Percentiles rank a stretch among this genome's conserved stretches.
Conservation (phyloP, 92 coral and sea anemone genomes). For the Parazoanthus swiftii region DNA sequence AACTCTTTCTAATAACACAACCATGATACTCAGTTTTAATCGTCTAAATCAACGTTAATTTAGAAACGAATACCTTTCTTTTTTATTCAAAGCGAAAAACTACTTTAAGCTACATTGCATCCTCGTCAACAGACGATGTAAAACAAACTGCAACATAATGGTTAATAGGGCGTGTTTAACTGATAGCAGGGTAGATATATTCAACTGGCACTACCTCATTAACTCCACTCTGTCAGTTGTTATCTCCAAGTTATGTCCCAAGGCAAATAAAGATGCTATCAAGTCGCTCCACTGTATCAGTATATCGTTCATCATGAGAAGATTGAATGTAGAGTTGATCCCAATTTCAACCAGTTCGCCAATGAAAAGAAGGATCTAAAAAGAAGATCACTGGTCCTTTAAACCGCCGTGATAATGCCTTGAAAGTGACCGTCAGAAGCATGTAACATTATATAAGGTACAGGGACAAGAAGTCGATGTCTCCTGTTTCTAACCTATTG, state of each 20-base stretch:
- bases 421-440: background rate
- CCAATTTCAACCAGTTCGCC: conserved; percentile 54
- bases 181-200: background rate
- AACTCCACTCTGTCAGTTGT: conserved; percentile 58
- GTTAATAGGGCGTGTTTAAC: background rate
- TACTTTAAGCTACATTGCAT: no score
- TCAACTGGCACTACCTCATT: conserved; percentile 48
- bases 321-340: background rate
- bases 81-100: no score
- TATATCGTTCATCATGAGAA: conserved; percentile 50
- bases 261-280: conserved; percentile 67
- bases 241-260: conserved; percentile 79
- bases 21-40: no score
- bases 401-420: background rate
- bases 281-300: conserved; percentile 88
- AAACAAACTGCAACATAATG: background rate
- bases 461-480: background rate
- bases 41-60: no score
- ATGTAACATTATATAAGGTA: background rate
- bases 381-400: background rate
- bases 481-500: background rate
- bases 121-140: background rate
- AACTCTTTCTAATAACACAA: no score
- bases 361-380: conserved; percentile 65
- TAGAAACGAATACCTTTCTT: no score